phyloP scores from a whole-genome alignment of 2,797 vertebrate species.

The Malacoctenus gilli region DNA sequence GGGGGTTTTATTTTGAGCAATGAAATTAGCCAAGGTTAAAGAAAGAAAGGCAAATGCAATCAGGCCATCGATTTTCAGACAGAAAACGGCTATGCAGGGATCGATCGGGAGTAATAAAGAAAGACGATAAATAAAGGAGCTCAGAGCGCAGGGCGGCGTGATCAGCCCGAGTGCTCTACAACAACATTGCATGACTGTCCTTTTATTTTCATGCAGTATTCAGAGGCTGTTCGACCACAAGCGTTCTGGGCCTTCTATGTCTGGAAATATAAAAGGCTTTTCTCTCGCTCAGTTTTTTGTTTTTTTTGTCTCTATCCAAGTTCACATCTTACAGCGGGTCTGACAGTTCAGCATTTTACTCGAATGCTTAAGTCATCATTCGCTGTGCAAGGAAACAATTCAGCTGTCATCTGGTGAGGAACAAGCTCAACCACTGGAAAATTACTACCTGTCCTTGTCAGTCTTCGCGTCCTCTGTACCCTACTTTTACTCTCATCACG shows the following conservation, averaged over 20 bases:
- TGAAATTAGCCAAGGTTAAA: slow-evolving; percentile 71
- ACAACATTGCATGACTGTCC: slow-evolving; percentile 14
- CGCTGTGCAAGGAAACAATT: slow-evolving; percentile 34
- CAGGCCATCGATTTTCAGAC: slow-evolving; percentile 72
- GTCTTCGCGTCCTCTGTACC: slow-evolving; percentile 24
- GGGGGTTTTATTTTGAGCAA: slow-evolving; percentile 59
- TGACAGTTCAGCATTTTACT: slow-evolving; percentile 37
- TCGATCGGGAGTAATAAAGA: slow-evolving; percentile 65
- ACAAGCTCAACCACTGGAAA: slow-evolving; percentile 57
- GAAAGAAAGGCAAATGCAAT: slow-evolving; percentile 70
- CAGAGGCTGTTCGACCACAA: slow-evolving; percentile 4
- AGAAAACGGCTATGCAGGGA: slow-evolving; percentile 51
- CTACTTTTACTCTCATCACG: slow-evolving; percentile 22
- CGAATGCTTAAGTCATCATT: slow-evolving; percentile 55
- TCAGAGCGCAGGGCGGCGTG: slow-evolving; percentile 28
- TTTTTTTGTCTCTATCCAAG: slow-evolving; percentile 33
- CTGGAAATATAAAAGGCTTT: background rate
- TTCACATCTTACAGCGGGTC: slow-evolving; percentile 39
- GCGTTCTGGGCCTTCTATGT: slow-evolving; percentile 5
- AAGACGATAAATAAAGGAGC: slow-evolving; percentile 53
- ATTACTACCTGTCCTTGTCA: slow-evolving; percentile 59
- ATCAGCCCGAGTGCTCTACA: slow-evolving; percentile 10
- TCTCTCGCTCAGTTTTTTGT: too few relatives aligned
- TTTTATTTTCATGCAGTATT: slow-evolving; percentile 8
- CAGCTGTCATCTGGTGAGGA: slow-evolving; percentile 40